Evolutionary conservation across 2,797 vertebrate species (phyloP).

Genomic region (Choloepus didactylus): DNA sequence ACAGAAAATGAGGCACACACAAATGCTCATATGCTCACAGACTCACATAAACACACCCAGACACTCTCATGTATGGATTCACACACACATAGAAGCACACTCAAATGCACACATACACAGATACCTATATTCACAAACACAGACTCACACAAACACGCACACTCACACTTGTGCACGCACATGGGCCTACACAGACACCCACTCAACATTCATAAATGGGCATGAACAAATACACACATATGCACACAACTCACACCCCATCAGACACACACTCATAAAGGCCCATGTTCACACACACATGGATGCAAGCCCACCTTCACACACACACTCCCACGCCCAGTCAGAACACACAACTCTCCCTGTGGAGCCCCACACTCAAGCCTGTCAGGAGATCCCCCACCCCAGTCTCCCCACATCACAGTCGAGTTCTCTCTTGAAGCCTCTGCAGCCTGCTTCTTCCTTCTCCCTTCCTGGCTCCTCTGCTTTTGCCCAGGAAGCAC

Average conservation of each 20-base stretch:
- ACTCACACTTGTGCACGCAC: not conserved
- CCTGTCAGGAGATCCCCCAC: not conserved
- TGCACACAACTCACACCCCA: not conserved
- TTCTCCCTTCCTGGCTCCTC: too few species aligned
- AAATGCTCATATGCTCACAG: too few species aligned
- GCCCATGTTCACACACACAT: not conserved
- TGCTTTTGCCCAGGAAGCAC: not conserved
- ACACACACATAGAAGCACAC: not conserved
- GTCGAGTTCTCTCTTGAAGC: not conserved
- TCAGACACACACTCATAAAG: not conserved
- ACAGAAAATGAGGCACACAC: not conserved
- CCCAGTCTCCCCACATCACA: not conserved
- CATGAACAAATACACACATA: not conserved
- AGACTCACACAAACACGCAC: not conserved
- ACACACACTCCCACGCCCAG: accelerated
- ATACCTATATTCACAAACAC: not conserved
- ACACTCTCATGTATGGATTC: not conserved
- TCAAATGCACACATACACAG: not conserved
- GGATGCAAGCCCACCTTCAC: not conserved
- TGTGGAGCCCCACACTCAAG: too few species aligned
- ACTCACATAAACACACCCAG: not conserved
- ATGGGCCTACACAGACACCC: not conserved
- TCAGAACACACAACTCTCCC: too few species aligned
- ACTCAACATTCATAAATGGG: not conserved
- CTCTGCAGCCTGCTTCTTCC: too few species aligned